A percentile compares a stretch with the other conserved stretches of the same genome.
Conservation (phyloP, 2,888 invertebrate genomes). For the Hypolimnas misippus region DNA sequence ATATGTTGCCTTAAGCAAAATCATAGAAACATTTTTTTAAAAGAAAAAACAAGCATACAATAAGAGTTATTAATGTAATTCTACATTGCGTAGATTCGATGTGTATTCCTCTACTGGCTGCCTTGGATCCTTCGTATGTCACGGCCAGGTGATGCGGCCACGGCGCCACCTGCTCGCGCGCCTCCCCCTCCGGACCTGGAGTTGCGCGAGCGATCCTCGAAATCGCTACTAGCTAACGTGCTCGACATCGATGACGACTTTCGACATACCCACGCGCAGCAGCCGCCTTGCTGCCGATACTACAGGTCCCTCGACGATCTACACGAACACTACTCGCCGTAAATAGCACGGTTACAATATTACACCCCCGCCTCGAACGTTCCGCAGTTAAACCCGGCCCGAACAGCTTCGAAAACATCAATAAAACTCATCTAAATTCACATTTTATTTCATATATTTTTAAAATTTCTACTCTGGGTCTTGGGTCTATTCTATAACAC, state of each 20-base stretch:
- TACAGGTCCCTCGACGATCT: constrained; percentile 88
- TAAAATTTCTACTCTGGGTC: constrained; percentile 60
- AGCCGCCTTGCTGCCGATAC: constrained; percentile 89
- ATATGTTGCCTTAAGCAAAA: no score
- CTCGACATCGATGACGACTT: constrained; percentile 99
- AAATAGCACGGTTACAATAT: constrained; percentile 83
- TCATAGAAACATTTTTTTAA: not conserved
- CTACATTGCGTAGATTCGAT: constrained; percentile 86
- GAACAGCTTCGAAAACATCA: constrained; percentile 61
- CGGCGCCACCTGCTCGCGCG: constrained; percentile 87
- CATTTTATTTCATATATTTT: constrained; percentile 43
- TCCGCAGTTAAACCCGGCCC: constrained; percentile 78
- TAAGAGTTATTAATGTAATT: not conserved
- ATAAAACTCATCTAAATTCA: constrained; percentile 53
- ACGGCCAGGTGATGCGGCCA: constrained; percentile 86
- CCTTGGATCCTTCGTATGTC: constrained; percentile 98
- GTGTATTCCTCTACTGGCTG: constrained; percentile 98
- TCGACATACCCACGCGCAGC: constrained; percentile 90
- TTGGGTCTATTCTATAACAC: constrained; percentile 59
- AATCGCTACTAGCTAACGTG: constrained; percentile 97
- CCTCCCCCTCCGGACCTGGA: constrained; percentile 93
- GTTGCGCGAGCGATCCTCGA: constrained; percentile 95
- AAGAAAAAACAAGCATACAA: not conserved
- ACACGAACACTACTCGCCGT: constrained; percentile 84
- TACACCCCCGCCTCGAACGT: constrained; percentile 77